Base-by-base conservation (phyloP, 2,888 invertebrate species). In the Tridacna gigas region DNA sequence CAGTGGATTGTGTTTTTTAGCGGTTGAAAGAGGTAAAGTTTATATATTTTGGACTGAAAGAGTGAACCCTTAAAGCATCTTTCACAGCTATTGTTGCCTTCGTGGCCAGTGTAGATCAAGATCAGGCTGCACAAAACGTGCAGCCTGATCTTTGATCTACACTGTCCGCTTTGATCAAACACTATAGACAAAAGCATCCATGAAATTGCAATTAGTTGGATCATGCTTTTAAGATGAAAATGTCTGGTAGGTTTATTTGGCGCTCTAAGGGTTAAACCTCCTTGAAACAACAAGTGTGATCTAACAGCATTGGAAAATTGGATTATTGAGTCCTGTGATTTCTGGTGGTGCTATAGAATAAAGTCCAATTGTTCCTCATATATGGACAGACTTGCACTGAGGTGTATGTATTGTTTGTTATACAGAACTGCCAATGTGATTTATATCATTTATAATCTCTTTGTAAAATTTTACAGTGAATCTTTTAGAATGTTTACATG, bases 261-360 rank as follows among this genome's bases (percentile, higher is more conserved):
- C n/a, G n/a, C n/a, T n/a, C n/a, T n/a, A n/a, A n/a, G n/a, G n/a
- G n/a, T n/a, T n/a, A n/a, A 9, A 18, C 37, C 45, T 37, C 37
- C 66, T 66, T 71, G 5, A 71, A 71, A 20, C 45, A 51, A 71
- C 71, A 71, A 71, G 71, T 51, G 71, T 48, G 22, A 11, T 20
- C 51, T 51, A 25, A 22, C 25, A 37, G 71, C 45, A 71, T 25
- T 18, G 25, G 11, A 25, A 67, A 71, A 71, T 71, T 71, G 71
- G 71, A 71, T 71, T 71, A 71, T 71, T 22, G 47, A 51, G 56
- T 71, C 45, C n/a, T 13, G 71, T 47, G 71, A 71, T 71, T 71
- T 45, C 51, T 47, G 48, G n/a, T n/a, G 20, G 13, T 51, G 51
- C 25, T 71, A 71, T 71, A 71, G 51, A 71, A 71, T 71, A 9